phyloP scores from a whole-genome alignment of 2,113 vertebrate genomes.

The Lampris incognitus region DNA sequence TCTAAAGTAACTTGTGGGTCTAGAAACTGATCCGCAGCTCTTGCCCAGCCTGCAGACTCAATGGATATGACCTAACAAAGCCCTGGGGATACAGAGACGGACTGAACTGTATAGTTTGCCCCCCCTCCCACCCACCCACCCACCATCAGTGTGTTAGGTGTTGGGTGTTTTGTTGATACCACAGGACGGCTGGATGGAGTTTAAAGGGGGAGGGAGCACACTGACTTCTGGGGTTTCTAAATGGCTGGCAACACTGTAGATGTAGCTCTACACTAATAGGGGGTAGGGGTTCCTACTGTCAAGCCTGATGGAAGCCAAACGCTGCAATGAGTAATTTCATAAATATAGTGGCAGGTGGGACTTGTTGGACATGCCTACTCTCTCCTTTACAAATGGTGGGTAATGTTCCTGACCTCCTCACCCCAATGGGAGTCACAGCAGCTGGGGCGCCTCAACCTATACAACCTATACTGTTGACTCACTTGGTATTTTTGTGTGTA shows the following conservation, averaged over 20 bases:
- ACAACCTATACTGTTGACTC: constrained; percentile 57
- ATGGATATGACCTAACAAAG: background rate
- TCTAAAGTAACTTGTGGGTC: constrained; percentile 4
- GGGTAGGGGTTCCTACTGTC: constrained; percentile 54
- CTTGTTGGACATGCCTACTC: constrained; percentile 78
- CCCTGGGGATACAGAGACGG: background rate
- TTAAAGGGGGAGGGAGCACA: background rate
- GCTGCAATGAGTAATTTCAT: constrained; percentile 71
- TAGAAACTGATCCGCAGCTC: background rate
- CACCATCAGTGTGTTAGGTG: background rate
- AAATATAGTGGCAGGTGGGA: constrained; percentile 79
- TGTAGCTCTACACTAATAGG: constrained; percentile 43
- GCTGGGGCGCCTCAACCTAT: constrained; percentile 71
- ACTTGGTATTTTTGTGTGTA: constrained; percentile 14
- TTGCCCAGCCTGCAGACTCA: background rate
- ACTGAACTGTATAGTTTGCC: background rate
- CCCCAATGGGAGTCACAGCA: constrained; percentile 70
- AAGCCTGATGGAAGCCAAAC: constrained; percentile 74
- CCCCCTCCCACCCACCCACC: background rate
- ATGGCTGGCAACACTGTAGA: constrained; percentile 37
- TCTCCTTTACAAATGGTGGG: constrained; percentile 75
- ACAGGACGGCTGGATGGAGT: constrained; percentile 14
- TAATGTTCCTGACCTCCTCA: constrained; percentile 80
- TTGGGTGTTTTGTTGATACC: constrained; percentile 45
- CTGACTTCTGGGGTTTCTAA: constrained; percentile 42